These are phyloP conservation scores for Sebastes schlegelii DNA, from an alignment of 2,113 vertebrate species.

Conservation along the genomic window DNA sequence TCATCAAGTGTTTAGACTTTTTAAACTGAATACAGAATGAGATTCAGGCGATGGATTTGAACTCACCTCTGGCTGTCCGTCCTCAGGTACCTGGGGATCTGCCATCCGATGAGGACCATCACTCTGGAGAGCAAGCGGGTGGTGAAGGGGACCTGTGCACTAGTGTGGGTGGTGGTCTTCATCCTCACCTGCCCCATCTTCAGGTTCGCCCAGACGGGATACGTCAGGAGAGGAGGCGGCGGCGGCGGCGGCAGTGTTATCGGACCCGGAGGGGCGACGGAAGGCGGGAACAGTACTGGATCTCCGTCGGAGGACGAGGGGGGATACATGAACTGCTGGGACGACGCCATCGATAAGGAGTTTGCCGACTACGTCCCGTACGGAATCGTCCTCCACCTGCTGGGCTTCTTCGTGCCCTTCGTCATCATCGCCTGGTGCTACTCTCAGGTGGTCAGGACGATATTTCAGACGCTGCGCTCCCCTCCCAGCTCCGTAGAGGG, in stretches of 20 bases:
- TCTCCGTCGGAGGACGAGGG: constrained; percentile 24
- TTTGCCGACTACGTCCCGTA: constrained; percentile 87
- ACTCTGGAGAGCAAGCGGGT: constrained; percentile 84
- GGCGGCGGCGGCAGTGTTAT: not conserved
- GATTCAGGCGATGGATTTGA: not conserved
- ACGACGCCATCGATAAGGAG: constrained; percentile 86
- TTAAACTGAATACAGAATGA: too few relatives aligned
- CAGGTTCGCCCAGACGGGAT: constrained; percentile 85
- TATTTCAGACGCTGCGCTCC: constrained; percentile 82
- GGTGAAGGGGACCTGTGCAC: constrained; percentile 82
- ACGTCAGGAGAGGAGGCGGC: constrained; percentile 34
- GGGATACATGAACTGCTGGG: constrained; percentile 85
- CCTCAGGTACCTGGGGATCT: constrained; percentile 87
- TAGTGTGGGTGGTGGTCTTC: constrained; percentile 87
- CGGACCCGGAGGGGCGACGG: not conserved
- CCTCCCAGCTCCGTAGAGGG: constrained; percentile 69
- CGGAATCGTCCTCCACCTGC: constrained; percentile 84
- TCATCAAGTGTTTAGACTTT: not conserved
- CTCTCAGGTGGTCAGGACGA: constrained; percentile 85
- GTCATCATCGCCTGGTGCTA: constrained; percentile 88
- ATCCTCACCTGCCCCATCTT: constrained; percentile 87
- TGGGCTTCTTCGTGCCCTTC: constrained; percentile 87
- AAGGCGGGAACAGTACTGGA: constrained; percentile 35
- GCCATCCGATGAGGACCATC: constrained; percentile 86
- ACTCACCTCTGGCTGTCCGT: constrained; percentile 51